These are phyloP conservation scores for Drosophila repletoides DNA, from an alignment of 1,140 invertebrate genomes.

Conservation along the genomic window DNA sequence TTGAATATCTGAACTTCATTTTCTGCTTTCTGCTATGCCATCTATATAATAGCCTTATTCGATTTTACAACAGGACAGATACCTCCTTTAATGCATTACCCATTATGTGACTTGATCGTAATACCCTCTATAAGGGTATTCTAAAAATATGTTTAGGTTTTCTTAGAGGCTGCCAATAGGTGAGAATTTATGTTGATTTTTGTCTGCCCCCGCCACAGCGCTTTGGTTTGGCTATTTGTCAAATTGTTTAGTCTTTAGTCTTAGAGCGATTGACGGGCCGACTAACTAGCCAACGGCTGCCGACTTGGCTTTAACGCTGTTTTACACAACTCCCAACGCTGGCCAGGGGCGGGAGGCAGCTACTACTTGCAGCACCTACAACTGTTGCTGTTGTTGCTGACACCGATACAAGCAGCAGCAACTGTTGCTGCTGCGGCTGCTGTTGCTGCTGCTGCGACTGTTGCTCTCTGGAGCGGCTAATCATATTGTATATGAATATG, in stretches of 20 bases:
- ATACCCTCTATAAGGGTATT: too few species aligned
- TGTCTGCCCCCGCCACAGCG: neutral
- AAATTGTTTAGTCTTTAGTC: conserved; percentile 79
- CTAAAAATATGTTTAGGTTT: conserved; percentile 27
- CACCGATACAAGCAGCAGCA: conserved; percentile 5
- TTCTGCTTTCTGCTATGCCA: too few species aligned
- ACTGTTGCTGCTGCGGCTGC: neutral
- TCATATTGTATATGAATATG: conserved; percentile 49
- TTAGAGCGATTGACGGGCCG: conserved; percentile 72
- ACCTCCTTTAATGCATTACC: too few species aligned
- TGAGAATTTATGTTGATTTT: conserved; percentile 81
- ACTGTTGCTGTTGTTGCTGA: neutral
- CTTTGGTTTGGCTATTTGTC: conserved; percentile 62
- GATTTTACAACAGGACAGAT: too few species aligned
- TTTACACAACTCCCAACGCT: conserved; percentile 15
- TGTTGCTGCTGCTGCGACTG: neutral
- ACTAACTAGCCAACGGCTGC: conserved; percentile 71
- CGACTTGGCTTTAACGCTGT: conserved; percentile 49
- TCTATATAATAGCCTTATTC: too few species aligned
- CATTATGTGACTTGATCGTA: too few species aligned
- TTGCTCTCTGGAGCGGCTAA: conserved; percentile 24
- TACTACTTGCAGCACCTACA: neutral
- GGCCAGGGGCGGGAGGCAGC: neutral
- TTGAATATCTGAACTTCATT: too few species aligned
- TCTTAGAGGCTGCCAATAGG: conserved; percentile 50